Base-by-base conservation (phyloP, 64 coral and sea anemone species). In the Platygyra sinensis region DNA sequence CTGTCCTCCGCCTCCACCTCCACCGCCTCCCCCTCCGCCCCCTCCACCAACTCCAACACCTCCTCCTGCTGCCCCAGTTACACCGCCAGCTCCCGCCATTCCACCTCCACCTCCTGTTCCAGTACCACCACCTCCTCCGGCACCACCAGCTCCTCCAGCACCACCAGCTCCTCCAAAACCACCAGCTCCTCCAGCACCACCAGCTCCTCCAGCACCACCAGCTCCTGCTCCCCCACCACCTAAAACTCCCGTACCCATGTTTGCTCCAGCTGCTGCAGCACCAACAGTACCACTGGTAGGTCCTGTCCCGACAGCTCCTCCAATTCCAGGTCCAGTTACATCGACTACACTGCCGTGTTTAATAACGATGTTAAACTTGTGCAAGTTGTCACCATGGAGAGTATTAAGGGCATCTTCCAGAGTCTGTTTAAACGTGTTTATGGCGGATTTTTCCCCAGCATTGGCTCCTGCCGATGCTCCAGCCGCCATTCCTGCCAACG, bases 391-490 rank as follows among this genome's bases (percentile, higher is more conserved):
- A 18, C 46, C 74, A 62, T 91, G 79, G 62, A 83, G 80, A 10
- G 10, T 27, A 30, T 91, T 91, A 6, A 91, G 19, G 4, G 80
- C 52, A 74, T 82, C 72, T 10, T 84, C 32, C 10, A 91, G 52
- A 16, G 89, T 73, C 38, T 73, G 64, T 32, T 67, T 86, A 8
- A 83, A 39, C 28, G 72, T 76, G 11, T 24, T 75, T 22, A 62
- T 73, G 5, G 94, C 94, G 24, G 90, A 90, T 55, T 75, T 78
- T 10, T 73, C 94, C 24, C 90, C 94, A 27, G 94, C 94, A 67
- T 42, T 54, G 2, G 91, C 91, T 6, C 94, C 94, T 6, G 87
- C 87, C 75, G 92, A 75, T 0, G 86, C 60, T 12, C 94, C 94
- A 73, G 85, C 76, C 18, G 73, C 72, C 15, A 60, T 75, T 29